A percentile compares a stretch with the other conserved stretches of the same genome.
These are phyloP conservation scores for Toxotes jaculatrix DNA, from an alignment of 2,113 vertebrate genomes.

Conservation along the genomic window DNA sequence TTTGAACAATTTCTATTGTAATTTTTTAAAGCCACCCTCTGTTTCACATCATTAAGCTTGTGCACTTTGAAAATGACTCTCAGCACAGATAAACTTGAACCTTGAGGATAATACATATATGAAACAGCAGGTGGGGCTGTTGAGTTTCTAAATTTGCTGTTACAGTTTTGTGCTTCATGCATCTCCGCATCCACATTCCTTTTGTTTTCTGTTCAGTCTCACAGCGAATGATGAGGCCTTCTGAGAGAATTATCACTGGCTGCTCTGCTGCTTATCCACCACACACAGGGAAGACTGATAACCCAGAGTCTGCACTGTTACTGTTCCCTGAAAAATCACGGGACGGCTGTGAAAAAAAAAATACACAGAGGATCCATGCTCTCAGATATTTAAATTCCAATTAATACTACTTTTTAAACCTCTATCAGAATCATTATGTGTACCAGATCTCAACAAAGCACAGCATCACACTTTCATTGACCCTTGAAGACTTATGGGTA, in stretches of 20 bases:
- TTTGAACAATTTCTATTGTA: not conserved
- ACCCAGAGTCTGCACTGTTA: slow-evolving; percentile 30
- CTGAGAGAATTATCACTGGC: slow-evolving; percentile 67
- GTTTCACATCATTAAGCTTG: not conserved
- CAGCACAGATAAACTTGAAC: not conserved
- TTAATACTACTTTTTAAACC: not conserved
- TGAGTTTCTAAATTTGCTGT: slow-evolving; percentile 46
- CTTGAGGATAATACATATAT: not conserved
- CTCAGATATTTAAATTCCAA: not conserved
- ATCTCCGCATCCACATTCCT: slow-evolving; percentile 43
- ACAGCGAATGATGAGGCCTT: slow-evolving; percentile 61
- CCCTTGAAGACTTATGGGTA: not conserved
- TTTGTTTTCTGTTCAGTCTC: slow-evolving; percentile 79
- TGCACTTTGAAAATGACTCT: not conserved
- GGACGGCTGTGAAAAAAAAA: not conserved
- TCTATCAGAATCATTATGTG: not conserved
- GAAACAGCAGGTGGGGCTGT: slow-evolving; percentile 79
- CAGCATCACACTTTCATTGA: not conserved
- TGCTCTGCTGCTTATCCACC: slow-evolving; percentile 52
- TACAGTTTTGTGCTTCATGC: not conserved
- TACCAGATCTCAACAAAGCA: not conserved
- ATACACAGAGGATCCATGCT: not conserved
- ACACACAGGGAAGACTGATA: slow-evolving; percentile 57
- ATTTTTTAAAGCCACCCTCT: not conserved
- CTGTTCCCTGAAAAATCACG: not conserved